Conservation (phyloP, 2,888 invertebrate genomes). For the Anthrax anthrax region DNA sequence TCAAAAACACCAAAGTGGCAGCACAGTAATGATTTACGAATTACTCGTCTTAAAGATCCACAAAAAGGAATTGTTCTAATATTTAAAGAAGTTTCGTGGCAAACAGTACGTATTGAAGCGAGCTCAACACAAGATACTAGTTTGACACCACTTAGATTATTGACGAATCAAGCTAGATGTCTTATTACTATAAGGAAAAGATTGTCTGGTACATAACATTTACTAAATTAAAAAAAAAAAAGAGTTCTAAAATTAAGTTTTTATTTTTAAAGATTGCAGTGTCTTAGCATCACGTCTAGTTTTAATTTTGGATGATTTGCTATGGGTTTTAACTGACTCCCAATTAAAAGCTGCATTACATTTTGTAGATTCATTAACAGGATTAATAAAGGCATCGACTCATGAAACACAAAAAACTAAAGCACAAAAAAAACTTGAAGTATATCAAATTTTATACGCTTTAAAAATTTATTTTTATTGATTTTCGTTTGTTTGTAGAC, state of each 20-base stretch:
- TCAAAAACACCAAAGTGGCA: slow-evolving; percentile 88
- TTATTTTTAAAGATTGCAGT: slow-evolving; percentile 61
- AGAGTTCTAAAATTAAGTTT: background rate
- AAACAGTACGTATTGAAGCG: slow-evolving; percentile 90
- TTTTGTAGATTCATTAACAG: slow-evolving; percentile 72
- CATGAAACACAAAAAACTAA: slow-evolving; percentile 66
- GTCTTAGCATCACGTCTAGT: slow-evolving; percentile 84
- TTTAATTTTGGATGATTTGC: slow-evolving; percentile 83
- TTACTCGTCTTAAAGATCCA: slow-evolving; percentile 83
- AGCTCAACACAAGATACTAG: slow-evolving; percentile 62
- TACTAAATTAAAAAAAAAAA: background rate
- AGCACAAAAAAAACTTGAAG: slow-evolving; percentile 72
- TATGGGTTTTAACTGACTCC: slow-evolving; percentile 95
- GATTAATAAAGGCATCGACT: slow-evolving; percentile 66
- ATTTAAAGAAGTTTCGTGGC: slow-evolving; percentile 97
- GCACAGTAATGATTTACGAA: slow-evolving; percentile 61
- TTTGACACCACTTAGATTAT: slow-evolving; percentile 75
- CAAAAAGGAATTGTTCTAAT: slow-evolving; percentile 80
- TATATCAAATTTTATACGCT: slow-evolving; percentile 18
- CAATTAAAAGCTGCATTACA: slow-evolving; percentile 87
- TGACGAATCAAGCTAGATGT: slow-evolving; percentile 89
- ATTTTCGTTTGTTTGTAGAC: slow-evolving; percentile 27
- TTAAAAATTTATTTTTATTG: slow-evolving; percentile 4
- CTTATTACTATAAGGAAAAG: slow-evolving; percentile 92
- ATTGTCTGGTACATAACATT: slow-evolving; percentile 48